Conservation (phyloP, 2,113 vertebrate species). For the Equus przewalskii region DNA sequence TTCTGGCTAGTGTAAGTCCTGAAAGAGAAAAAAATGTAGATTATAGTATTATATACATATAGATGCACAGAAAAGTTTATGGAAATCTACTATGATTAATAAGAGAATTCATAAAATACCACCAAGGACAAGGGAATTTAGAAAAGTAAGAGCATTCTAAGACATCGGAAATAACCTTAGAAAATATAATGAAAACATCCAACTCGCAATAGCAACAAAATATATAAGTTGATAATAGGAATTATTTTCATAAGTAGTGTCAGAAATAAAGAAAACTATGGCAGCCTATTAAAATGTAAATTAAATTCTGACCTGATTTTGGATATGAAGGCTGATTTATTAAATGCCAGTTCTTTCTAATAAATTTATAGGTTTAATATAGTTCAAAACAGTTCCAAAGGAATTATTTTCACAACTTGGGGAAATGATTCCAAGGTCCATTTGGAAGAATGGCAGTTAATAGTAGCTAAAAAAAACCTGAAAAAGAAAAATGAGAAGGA, state of each 20-base stretch:
- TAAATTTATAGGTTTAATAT: conserved; percentile 27
- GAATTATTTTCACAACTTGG: not conserved
- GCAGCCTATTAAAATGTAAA: conserved; percentile 35
- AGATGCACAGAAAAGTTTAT: not conserved
- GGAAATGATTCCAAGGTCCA: conserved; percentile 3
- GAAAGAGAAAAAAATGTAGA: not conserved
- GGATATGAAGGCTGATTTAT: not conserved
- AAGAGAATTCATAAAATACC: not conserved
- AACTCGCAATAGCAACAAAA: not conserved
- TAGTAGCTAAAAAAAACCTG: not conserved
- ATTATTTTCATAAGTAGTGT: not conserved
- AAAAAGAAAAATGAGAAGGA: conserved; percentile 18
- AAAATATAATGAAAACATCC: not conserved
- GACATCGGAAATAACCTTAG: not conserved
- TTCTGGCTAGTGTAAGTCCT: not conserved
- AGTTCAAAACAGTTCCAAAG: conserved; percentile 11
- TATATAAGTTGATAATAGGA: not conserved
- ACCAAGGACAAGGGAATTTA: not conserved
- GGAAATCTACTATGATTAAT: not conserved
- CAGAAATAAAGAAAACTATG: not conserved
- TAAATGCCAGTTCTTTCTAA: not conserved
- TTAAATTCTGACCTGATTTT: not conserved
- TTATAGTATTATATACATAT: not conserved
- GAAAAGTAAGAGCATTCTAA: not conserved
- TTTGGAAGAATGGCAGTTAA: not conserved